Evolutionary conservation across 2,797 vertebrate species (phyloP).

Genomic region (Limnodromus scolopaceus): DNA sequence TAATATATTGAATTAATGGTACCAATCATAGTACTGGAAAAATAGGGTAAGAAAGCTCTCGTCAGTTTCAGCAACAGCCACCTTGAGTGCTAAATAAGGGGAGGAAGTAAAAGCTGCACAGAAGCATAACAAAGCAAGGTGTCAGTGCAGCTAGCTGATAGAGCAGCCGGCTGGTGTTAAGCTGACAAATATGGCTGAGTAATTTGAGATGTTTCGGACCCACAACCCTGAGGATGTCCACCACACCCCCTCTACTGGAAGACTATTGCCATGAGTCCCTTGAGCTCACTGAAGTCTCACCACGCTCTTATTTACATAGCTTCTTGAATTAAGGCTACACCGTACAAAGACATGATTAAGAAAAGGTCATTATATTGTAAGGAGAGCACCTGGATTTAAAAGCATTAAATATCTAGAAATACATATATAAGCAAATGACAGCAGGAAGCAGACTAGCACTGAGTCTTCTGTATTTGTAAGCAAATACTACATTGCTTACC

Average conservation of each 20-base stretch:
- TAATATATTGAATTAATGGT: neutral
- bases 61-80: neutral
- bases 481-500: neutral
- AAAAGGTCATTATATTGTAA: neutral
- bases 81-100: neutral
- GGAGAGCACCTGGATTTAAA: neutral
- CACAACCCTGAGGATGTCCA: conserved; percentile 25
- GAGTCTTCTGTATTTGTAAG: neutral
- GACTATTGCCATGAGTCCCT: neutral
- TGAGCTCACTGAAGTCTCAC: neutral
- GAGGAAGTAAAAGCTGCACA: neutral
- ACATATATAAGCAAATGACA: neutral
- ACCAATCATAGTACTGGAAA: neutral
- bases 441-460: neutral
- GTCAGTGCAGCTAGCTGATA: neutral
- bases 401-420: neutral
- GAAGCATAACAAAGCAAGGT: conserved; percentile 31
- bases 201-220: conserved; percentile 80
- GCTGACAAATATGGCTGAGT: conserved; percentile 85
- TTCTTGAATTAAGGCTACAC: neutral
- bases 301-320: neutral
- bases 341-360: neutral
- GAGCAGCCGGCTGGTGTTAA: conserved; percentile 82
- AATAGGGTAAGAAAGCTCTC: neutral
- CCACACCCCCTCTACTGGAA: conserved; percentile 68